A percentile compares a stretch with the other conserved stretches of the same genome.
These are phyloP conservation scores for Xenopus borealis DNA, from an alignment of 2,113 vertebrate genomes.

Conservation along the genomic window DNA sequence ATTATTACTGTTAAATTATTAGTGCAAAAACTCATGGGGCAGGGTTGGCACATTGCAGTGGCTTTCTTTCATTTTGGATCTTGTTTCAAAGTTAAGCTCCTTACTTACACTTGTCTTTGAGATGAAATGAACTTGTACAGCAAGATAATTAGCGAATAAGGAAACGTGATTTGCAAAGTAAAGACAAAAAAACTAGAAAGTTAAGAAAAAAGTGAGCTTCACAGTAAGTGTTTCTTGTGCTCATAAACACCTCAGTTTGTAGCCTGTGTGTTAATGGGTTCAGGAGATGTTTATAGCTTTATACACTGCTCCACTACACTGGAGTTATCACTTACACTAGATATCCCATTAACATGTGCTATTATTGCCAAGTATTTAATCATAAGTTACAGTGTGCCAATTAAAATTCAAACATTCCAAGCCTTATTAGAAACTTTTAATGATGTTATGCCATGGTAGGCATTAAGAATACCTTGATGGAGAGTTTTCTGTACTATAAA, in stretches of 20 bases:
- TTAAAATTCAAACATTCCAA: conserved; percentile 41
- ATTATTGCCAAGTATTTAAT: conserved; percentile 46
- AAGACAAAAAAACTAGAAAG: conserved; percentile 38
- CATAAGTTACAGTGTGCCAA: conserved; percentile 45
- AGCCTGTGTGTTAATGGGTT: conserved; percentile 44
- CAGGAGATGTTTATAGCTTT: conserved; percentile 41
- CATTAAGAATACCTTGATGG: conserved; percentile 15
- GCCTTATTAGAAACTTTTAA: conserved; percentile 42
- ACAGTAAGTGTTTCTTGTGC: conserved; percentile 42
- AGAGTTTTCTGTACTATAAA: neutral
- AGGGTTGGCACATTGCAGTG: neutral
- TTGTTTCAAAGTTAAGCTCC: neutral
- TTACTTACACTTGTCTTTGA: conserved; percentile 10
- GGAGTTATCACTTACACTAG: conserved; percentile 42
- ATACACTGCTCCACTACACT: conserved; percentile 29
- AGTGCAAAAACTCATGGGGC: conserved; percentile 14
- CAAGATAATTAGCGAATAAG: conserved; percentile 23
- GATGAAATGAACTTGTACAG: conserved; percentile 19
- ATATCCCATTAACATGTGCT: conserved; percentile 44
- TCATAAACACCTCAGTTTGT: conserved; percentile 46
- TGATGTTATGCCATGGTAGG: conserved; percentile 17
- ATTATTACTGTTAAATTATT: conserved; percentile 28
- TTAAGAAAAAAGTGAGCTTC: conserved; percentile 36
- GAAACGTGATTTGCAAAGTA: conserved; percentile 39
- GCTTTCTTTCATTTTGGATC: neutral